These are phyloP conservation scores for Hymenochirus boettgeri DNA, from an alignment of 2,113 vertebrate genomes.

Conservation along the genomic window DNA sequence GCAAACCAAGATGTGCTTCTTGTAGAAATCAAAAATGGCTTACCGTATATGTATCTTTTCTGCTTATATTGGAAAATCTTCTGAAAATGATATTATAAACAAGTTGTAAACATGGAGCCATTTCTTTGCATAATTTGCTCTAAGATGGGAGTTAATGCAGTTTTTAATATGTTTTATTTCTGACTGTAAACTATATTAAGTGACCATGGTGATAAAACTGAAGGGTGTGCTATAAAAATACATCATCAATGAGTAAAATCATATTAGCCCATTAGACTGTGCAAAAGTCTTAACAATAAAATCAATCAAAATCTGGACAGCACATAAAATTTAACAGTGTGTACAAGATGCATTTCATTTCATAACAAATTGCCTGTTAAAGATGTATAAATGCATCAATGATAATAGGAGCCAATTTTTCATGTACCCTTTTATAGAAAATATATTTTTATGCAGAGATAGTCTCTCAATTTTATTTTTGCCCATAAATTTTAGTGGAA, in stretches of 20 bases:
- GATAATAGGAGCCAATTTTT: not conserved
- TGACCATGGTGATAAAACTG: not conserved
- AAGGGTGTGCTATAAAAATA: not conserved
- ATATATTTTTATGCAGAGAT: not conserved
- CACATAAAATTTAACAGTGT: not conserved
- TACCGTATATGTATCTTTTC: not conserved
- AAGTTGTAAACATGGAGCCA: not conserved
- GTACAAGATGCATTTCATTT: not conserved
- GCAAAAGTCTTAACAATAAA: not conserved
- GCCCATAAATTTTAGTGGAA: not conserved
- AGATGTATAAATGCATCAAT: not conserved
- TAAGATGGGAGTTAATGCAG: not conserved
- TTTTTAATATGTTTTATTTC: slow-evolving; percentile 4
- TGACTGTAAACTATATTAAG: slow-evolving; percentile 6
- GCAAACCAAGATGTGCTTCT: not conserved
- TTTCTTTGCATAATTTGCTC: not conserved
- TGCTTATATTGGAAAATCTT: not conserved
- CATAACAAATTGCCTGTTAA: not conserved
- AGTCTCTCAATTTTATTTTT: not conserved
- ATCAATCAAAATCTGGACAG: not conserved
- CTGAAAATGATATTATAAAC: not conserved
- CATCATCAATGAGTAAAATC: not conserved
- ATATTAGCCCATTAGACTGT: slow-evolving; percentile 9
- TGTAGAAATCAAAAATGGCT: not conserved
- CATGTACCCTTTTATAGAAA: not conserved